phyloP scores from a whole-genome alignment of 2,113 vertebrate species.

The Beaufortia kweichowensis region DNA sequence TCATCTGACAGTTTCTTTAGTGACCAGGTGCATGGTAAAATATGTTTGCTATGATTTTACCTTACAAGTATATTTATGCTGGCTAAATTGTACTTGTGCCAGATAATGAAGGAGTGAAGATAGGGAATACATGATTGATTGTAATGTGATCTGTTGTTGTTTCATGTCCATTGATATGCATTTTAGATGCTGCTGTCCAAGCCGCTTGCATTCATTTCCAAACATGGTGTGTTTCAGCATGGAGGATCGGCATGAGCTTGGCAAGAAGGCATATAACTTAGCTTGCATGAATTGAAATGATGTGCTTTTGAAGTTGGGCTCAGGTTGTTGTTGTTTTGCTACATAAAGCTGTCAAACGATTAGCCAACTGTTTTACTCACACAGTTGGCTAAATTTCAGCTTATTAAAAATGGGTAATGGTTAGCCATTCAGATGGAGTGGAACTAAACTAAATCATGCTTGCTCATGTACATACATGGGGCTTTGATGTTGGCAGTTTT shows the following conservation, averaged over 20 bases:
- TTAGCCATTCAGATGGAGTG: not conserved
- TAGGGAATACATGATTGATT: not conserved
- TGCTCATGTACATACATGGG: too few species aligned
- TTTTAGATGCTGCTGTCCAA: not conserved
- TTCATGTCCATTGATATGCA: not conserved
- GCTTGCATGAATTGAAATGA: not conserved
- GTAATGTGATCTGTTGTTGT: not conserved
- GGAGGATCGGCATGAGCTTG: not conserved
- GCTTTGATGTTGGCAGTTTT: too few species aligned
- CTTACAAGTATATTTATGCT: not conserved
- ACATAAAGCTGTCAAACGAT: not conserved
- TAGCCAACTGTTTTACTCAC: not conserved
- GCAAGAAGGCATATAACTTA: not conserved
- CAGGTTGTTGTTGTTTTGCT: not conserved
- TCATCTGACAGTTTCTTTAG: constrained; percentile 27
- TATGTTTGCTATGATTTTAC: not conserved
- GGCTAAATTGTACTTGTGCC: not conserved
- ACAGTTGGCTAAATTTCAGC: not conserved
- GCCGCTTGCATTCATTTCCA: not conserved
- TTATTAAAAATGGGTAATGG: not conserved
- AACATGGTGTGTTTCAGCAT: not conserved
- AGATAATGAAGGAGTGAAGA: not conserved
- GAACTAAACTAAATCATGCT: not conserved
- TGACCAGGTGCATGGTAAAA: not conserved
- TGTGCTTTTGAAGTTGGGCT: not conserved